Percentiles rank a stretch among this genome's conserved stretches.
Conservation (phyloP, 2,888 invertebrate genomes). For the Creontiades dilutus region DNA sequence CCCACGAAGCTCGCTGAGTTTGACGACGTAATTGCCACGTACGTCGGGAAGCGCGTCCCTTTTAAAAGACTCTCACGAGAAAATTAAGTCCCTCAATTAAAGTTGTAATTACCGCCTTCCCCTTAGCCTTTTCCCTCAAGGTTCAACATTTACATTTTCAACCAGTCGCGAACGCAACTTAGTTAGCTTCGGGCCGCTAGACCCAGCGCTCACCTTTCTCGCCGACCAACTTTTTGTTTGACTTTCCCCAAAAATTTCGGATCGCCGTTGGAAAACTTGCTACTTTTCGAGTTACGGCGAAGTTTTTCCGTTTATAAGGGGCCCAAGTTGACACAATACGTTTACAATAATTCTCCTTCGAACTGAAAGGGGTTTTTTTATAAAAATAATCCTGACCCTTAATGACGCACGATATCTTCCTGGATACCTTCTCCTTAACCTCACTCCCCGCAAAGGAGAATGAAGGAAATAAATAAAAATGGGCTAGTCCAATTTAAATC, state of each 20-base stretch:
- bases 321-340: too few species aligned
- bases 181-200: neutral
- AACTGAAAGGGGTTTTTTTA: too few species aligned
- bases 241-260: neutral
- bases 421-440: too few species aligned
- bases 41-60: neutral
- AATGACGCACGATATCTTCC: too few species aligned
- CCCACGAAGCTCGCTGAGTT: neutral
- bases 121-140: too few species aligned
- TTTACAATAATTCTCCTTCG: too few species aligned
- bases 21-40: neutral
- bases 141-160: slow-evolving; percentile 25
- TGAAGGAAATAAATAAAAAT: too few species aligned
- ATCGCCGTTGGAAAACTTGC: neutral
- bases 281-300: too few species aligned
- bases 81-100: slow-evolving; percentile 16
- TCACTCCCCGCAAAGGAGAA: too few species aligned
- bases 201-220: neutral
- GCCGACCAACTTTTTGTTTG: neutral
- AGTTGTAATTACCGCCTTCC: neutral
- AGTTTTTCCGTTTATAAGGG: too few species aligned
- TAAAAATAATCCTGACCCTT: too few species aligned
- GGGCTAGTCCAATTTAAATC: too few species aligned
- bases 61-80: neutral
- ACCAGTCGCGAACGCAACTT: slow-evolving; percentile 12